phyloP scores from a whole-genome alignment of 2,888 invertebrate genomes.

The Ectobius pallidus region DNA sequence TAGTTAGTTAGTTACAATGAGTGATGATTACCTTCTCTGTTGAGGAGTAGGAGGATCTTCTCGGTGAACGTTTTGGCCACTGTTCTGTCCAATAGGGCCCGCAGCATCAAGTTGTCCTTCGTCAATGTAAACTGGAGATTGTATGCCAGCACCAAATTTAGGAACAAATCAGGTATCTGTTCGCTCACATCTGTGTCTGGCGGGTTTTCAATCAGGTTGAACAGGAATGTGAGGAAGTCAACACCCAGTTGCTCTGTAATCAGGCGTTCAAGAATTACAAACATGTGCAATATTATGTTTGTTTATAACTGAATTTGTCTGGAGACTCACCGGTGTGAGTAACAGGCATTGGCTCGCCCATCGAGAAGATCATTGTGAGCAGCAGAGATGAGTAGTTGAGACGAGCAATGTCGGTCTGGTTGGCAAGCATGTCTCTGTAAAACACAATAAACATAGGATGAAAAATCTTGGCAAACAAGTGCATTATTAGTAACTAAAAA shows the following conservation, averaged over 20 bases:
- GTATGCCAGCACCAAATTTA: constrained; percentile 84
- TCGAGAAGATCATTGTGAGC: constrained; percentile 87
- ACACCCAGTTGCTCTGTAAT: constrained; percentile 79
- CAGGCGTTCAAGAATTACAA: too few relatives aligned
- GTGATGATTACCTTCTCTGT: constrained; percentile 82
- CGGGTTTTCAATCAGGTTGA: constrained; percentile 82
- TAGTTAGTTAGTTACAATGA: too few relatives aligned
- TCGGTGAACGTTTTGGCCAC: constrained; percentile 89
- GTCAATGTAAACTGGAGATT: constrained; percentile 81
- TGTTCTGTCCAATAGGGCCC: constrained; percentile 69
- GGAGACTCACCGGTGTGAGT: constrained; percentile 83
- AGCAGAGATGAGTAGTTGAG: constrained; percentile 83
- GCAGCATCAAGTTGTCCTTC: constrained; percentile 72
- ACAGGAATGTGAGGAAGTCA: constrained; percentile 79
- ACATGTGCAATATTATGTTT: too few relatives aligned
- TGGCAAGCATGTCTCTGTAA: constrained; percentile 76
- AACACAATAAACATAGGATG: constrained; percentile 30
- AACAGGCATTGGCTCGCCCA: constrained; percentile 88
- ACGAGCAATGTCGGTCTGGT: constrained; percentile 77
- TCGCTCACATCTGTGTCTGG: constrained; percentile 83
- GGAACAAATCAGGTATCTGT: constrained; percentile 81
- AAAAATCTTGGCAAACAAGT: too few relatives aligned
- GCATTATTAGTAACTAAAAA: too few relatives aligned
- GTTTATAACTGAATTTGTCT: not conserved
- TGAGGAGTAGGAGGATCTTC: constrained; percentile 83